phyloP scores from a whole-genome alignment of 2,888 invertebrate genomes.

The Patella pellucida region DNA sequence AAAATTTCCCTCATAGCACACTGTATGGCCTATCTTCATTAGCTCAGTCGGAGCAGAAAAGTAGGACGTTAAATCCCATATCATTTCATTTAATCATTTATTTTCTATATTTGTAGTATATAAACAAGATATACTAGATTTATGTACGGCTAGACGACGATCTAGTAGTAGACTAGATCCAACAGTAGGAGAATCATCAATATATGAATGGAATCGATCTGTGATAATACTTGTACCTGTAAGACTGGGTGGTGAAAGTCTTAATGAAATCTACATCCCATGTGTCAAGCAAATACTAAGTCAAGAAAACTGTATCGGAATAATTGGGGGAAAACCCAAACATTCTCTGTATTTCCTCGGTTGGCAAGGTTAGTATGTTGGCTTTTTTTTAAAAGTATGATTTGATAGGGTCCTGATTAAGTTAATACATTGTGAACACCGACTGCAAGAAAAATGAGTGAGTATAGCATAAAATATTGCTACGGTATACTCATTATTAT shows the following conservation, averaged over 20 bases:
- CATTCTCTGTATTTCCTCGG: constrained; percentile 95
- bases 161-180: constrained; percentile 21
- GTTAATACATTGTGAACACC: too few relatives aligned
- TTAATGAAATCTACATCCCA: constrained; percentile 87
- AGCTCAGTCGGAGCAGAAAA: too few relatives aligned
- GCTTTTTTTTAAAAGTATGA: neutral
- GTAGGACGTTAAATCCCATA: too few relatives aligned
- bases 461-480: too few relatives aligned
- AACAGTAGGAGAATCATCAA: constrained; percentile 18
- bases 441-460: too few relatives aligned
- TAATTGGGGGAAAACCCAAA: constrained; percentile 92
- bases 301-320: constrained; percentile 87
- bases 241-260: constrained; percentile 86
- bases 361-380: constrained; percentile 79
- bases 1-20: too few relatives aligned
- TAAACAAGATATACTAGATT: constrained; percentile 81
- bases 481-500: too few relatives aligned
- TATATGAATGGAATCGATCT: constrained; percentile 53
- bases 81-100: too few relatives aligned
- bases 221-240: constrained; percentile 87
- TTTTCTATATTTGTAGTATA: constrained; percentile 75
- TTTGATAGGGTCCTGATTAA: too few relatives aligned
- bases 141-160: constrained; percentile 57
- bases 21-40: too few relatives aligned
- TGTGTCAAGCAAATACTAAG: constrained; percentile 86